Evolutionary conservation across 2,888 invertebrate species (phyloP).

Genomic region (Acleris sparsana): DNA sequence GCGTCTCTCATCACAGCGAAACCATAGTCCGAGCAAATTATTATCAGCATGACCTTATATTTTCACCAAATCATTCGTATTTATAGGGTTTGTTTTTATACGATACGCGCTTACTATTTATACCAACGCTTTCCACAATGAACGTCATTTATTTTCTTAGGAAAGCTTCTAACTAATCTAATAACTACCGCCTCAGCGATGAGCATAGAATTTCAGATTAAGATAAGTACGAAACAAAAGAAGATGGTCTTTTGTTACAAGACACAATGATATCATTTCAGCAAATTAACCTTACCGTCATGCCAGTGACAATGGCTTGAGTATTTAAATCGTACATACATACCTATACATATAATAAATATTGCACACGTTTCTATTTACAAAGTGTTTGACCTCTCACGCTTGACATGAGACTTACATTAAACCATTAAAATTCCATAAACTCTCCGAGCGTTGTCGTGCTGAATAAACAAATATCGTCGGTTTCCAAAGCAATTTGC

Average conservation of each 20-base stretch:
- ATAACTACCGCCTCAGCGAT: not conserved
- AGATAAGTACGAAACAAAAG: not conserved
- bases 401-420: conserved; percentile 26
- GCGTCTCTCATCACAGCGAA: conserved; percentile 34
- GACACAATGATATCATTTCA: conserved; percentile 52
- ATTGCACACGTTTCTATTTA: conserved; percentile 23
- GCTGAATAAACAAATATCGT: conserved; percentile 58
- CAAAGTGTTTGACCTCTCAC: conserved; percentile 29
- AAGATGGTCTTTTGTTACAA: conserved; percentile 29
- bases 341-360: conserved; percentile 1
- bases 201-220: not conserved
- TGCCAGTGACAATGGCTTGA: conserved; percentile 46
- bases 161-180: no score
- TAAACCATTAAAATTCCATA: conserved; percentile 65
- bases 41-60: no score
- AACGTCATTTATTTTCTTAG: no score
- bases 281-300: conserved; percentile 49
- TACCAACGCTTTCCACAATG: no score
- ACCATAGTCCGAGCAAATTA: no score
- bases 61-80: no score
- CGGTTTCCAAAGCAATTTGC: conserved; percentile 50
- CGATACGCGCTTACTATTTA: no score
- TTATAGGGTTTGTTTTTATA: no score
- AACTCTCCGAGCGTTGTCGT: conserved; percentile 52
- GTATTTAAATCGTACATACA: not conserved